Base-by-base conservation (phyloP, 2,797 vertebrate species). In the Centroberyx gerrardi region DNA sequence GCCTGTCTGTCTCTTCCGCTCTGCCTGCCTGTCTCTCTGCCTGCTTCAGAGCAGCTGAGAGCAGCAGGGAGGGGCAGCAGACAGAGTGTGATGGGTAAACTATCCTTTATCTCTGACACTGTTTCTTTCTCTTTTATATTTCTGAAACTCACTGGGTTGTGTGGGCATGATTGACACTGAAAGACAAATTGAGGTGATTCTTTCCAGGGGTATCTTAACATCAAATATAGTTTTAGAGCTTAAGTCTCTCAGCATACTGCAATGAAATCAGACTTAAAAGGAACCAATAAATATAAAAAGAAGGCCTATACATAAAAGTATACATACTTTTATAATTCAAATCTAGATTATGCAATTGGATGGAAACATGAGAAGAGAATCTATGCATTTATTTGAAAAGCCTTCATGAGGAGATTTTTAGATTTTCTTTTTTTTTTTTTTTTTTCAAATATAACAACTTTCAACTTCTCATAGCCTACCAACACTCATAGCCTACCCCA, bases 11-110 rank as follows among this genome's bases (percentile, higher is more conserved):
- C 27, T 56, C 2, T 53, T 4, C 2, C 33, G 2, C 12, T 10
- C 54, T 42, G 18, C 1, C 60, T 48, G 44, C 7, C 42, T 62
- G 40, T 5, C 42, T 3, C 42, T 15, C 52, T 27, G 44, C 67
- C 48, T 36, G 67, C 42, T 36, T 58, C n/a, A 59, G 27, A 42
- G 27, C 40, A 8, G 13, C 60, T 62, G 27, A 62, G 38, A 62
- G 29, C 52, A 49, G 13, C 67, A 54, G 51, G 38, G 80, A 91
- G 86, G 65, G 88, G 85, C 46, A 0, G 80, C 87, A 88, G 79
- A 84, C 84, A 84, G 65, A 68, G 74, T 63, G 64, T 44, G 59
- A 52, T 53, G 53, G 48, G 1, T 55, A 27, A 44, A 44, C 14
- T 55, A n/a, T 63, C 49, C 62, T 66, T 0, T 7, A 64, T 68